phyloP scores from a whole-genome alignment of 2,113 vertebrate species.

The Sinocyclocheilus rhinocerous region DNA sequence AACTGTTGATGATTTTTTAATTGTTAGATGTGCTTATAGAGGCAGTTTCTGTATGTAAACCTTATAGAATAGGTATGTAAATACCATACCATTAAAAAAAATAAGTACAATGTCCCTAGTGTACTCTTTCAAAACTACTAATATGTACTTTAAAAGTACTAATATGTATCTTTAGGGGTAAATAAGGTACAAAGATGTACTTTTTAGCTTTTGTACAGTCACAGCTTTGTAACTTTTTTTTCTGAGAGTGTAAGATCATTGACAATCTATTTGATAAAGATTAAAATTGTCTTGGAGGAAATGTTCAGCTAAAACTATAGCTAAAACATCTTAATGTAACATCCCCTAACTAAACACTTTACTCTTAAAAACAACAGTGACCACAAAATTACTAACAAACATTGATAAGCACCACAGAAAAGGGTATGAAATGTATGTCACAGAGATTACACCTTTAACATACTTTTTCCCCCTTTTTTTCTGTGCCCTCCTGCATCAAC shows the following conservation, averaged over 20 bases:
- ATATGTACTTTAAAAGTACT: no score
- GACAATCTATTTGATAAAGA: neutral
- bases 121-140: no score
- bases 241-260: neutral
- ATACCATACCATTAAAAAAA: no score
- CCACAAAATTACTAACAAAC: neutral
- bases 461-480: neutral
- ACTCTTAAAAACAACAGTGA: neutral
- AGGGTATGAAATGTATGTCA: neutral
- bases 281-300: neutral
- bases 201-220: neutral
- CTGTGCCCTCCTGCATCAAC: neutral
- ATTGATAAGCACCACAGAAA: neutral
- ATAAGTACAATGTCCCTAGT: no score
- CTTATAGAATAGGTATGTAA: no score
- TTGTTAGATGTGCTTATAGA: neutral
- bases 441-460: neutral
- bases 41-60: neutral
- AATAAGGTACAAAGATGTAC: neutral
- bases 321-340: neutral
- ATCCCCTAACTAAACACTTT: neutral
- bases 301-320: neutral
- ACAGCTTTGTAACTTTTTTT: neutral
- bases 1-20: neutral
- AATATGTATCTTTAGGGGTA: no score